phyloP scores from a whole-genome alignment of 1,140 invertebrate genomes.

The Cherax quadricarinatus region DNA sequence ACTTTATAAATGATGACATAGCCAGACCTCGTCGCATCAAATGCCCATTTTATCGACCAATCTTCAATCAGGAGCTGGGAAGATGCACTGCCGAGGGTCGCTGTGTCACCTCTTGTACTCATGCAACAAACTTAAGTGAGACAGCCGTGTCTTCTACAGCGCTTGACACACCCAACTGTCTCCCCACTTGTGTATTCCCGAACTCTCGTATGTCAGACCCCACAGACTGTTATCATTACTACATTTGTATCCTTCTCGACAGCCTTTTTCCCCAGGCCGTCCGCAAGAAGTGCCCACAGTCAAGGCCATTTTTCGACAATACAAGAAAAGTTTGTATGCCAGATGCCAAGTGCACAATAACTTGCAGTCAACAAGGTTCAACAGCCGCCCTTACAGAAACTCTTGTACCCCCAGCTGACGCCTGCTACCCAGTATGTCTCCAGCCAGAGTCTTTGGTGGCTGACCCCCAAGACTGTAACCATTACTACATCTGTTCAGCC shows the following conservation, averaged over 20 bases:
- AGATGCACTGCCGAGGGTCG: slow-evolving; percentile 15
- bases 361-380: neutral
- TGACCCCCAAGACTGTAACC: slow-evolving; percentile 42
- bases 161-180: neutral
- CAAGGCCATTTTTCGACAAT: slow-evolving; percentile 39
- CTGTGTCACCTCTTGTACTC: slow-evolving; percentile 27
- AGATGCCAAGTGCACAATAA: slow-evolving; percentile 20
- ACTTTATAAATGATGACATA: slow-evolving; percentile 43
- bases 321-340: slow-evolving; percentile 24
- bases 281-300: slow-evolving; percentile 23
- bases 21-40: slow-evolving; percentile 39
- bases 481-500: slow-evolving; percentile 47
- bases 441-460: slow-evolving; percentile 20
- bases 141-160: neutral
- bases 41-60: slow-evolving; percentile 23
- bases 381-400: neutral
- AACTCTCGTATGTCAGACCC: slow-evolving; percentile 42
- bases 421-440: slow-evolving; percentile 7
- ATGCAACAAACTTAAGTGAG: neutral
- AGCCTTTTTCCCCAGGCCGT: slow-evolving; percentile 9
- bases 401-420: neutral
- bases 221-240: slow-evolving; percentile 43
- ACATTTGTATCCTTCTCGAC: slow-evolving; percentile 33
- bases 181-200: slow-evolving; percentile 26
- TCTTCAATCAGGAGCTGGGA: slow-evolving; percentile 44